Evolutionary conservation across 1,140 invertebrate species (phyloP).

Genomic region (Solen grandis): DNA sequence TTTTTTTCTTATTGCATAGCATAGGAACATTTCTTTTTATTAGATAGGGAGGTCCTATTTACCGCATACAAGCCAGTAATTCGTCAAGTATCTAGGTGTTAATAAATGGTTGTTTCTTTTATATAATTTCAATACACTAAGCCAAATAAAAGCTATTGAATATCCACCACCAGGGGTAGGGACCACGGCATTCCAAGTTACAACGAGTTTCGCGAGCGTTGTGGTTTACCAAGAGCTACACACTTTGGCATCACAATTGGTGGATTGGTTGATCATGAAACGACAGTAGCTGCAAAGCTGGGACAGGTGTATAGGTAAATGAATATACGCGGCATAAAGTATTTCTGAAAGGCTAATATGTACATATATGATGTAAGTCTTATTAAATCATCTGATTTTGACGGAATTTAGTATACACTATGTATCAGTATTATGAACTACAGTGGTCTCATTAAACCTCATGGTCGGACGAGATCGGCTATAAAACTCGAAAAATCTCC

Average conservation of each 20-base stretch:
- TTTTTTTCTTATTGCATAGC: too few species aligned
- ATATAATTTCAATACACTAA: too few species aligned
- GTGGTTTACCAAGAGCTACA: conserved; percentile 71
- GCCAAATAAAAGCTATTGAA: too few species aligned
- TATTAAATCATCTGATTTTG: not conserved
- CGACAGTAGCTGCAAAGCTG: conserved; percentile 11
- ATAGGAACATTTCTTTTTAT: too few species aligned
- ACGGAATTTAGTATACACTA: not conserved
- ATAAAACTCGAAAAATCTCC: too few species aligned
- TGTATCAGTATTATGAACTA: not conserved
- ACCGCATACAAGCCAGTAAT: too few species aligned
- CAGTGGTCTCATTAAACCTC: not conserved
- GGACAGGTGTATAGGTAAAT: conserved; percentile 12
- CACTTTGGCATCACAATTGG: conserved; percentile 83
- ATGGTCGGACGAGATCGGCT: not conserved
- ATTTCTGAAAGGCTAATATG: not conserved
- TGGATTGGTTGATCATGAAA: conserved; percentile 32
- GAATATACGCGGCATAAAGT: not conserved
- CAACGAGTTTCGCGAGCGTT: too few species aligned
- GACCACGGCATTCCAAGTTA: too few species aligned
- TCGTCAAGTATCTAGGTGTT: too few species aligned
- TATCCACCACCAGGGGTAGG: too few species aligned
- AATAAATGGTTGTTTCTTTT: too few species aligned
- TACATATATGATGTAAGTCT: not conserved
- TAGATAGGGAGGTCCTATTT: too few species aligned